Conservation (phyloP, 64 coral and sea anemone genomes). For the Platygyra sinensis region DNA sequence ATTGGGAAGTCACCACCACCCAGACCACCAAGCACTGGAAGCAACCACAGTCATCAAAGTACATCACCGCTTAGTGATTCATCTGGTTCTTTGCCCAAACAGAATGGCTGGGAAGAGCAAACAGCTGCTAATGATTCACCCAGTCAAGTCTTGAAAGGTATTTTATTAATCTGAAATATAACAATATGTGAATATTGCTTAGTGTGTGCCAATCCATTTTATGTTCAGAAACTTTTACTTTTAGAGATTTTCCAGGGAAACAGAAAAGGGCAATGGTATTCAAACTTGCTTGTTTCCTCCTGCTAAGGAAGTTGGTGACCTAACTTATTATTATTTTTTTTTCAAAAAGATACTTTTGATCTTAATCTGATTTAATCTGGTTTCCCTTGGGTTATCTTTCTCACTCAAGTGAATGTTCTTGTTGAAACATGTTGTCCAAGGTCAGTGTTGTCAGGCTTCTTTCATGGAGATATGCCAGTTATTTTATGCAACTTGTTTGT, state of each 20-base stretch:
- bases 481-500: background rate
- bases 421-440: background rate
- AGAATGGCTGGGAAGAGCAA: conserved; percentile 33
- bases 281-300: background rate
- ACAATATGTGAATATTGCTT: background rate
- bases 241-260: background rate
- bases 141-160: conserved; percentile 37
- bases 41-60: conserved; percentile 63
- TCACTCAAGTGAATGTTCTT: background rate
- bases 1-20: conserved; percentile 43
- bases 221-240: background rate
- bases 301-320: background rate
- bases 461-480: background rate
- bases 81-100: background rate
- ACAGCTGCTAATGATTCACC: background rate
- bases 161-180: background rate
- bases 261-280: background rate
- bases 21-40: conserved; percentile 59
- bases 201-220: background rate
- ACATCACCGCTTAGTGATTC: conserved; percentile 36
- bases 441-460: background rate
- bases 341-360: background rate
- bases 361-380: background rate
- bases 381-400: background rate
- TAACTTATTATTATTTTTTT: no score